Base-by-base conservation (phyloP, 1,140 invertebrate species). In the Saccostrea echinata region DNA sequence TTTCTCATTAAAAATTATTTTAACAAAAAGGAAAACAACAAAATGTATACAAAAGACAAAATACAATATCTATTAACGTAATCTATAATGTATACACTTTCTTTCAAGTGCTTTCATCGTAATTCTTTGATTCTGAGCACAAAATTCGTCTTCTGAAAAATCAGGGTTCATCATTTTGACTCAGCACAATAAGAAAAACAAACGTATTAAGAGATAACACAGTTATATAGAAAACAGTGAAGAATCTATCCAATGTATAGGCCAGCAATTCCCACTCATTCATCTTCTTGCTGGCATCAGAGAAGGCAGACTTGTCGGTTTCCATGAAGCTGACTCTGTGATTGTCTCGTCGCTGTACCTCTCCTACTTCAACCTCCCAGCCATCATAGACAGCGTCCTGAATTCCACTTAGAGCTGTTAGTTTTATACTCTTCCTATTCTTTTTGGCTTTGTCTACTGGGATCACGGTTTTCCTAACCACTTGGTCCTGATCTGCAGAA, bases 201-300 rank as follows among this genome's bases (percentile, higher is more conserved):
- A 33, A 4, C 6, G 68, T 30, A 16, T 76, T 76, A 4, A 76
- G 13, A 30, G 27, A 16, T 76, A 27, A 33, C 11, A 76, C 30
- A 33, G 33, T 16, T 27, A 76, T 18, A 13, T 76, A 76, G 68
- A 76, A 76, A 35, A 76, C 68, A 0, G 68, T 76, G 27, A 76
- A 76, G 24, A 76, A 76, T 12, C 68, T 11, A 33, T 76, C 68
- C 11, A 76, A 27, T 27, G 68, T 76, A 27, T 76, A 76, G 27
- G 68, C 68, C 68, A 76, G 11, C 30, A 76, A 30, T 30, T 76
- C 68, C 68, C 68, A 76, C 12, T 76, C 68, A 12, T 76, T 76
- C 68, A 76, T 76, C 16, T 21, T 64, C 57, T 61, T 61, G 55
- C n/a, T 61, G 18, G 55, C 55, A 21, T 61, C 55, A n/a, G 55